These are phyloP conservation scores for Athene cunicularia DNA, from an alignment of 2,113 vertebrate species.

Conservation along the genomic window DNA sequence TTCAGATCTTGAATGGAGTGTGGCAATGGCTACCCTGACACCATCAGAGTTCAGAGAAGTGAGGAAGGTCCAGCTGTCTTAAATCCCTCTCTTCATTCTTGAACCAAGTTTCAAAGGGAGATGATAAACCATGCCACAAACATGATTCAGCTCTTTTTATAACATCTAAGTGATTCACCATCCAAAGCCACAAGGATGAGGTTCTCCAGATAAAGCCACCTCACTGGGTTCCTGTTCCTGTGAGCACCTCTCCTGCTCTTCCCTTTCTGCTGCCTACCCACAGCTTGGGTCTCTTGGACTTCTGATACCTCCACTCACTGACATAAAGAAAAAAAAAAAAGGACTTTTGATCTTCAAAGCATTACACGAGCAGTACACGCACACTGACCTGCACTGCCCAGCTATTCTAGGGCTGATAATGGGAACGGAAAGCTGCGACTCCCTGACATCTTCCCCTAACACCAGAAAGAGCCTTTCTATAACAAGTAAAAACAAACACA, in stretches of 20 bases:
- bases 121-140: background rate
- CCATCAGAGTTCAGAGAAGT: background rate
- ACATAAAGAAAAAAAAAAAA: background rate
- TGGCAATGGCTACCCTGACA: background rate
- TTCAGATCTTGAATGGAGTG: background rate
- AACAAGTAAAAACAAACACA: background rate
- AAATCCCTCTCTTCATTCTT: background rate
- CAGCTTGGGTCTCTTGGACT: background rate
- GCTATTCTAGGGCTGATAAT: background rate
- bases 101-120: background rate
- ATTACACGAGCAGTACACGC: accelerated
- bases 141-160: background rate
- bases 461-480: background rate
- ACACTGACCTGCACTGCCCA: background rate
- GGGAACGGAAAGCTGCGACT: background rate
- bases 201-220: background rate
- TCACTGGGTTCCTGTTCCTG: background rate
- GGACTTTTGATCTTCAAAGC: background rate
- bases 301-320: accelerated
- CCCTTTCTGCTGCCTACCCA: background rate
- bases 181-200: background rate
- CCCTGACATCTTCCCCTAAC: background rate
- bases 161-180: background rate
- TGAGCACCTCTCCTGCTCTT: background rate
- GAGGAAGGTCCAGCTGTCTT: background rate